phyloP scores from a whole-genome alignment of 2,888 invertebrate species.

The Mesodorylaimus sp. region DNA sequence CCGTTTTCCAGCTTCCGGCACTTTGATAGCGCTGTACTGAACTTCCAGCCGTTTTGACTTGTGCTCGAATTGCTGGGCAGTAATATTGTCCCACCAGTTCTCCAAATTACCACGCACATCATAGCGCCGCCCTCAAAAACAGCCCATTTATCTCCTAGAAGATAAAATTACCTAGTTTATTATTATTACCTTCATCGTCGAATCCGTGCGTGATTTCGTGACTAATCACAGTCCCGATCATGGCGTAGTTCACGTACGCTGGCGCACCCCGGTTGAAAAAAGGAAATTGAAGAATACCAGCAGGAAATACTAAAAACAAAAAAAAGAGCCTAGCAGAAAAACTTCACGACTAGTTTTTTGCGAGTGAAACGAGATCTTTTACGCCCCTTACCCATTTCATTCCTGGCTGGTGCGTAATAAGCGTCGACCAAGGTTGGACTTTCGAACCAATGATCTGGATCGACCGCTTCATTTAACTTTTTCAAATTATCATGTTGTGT shows the following conservation, averaged over 20 bases:
- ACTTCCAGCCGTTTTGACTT: slow-evolving; percentile 68
- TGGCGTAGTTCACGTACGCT: slow-evolving; percentile 45
- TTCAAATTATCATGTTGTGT: neutral
- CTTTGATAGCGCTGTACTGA: slow-evolving; percentile 59
- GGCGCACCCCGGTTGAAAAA: slow-evolving; percentile 24
- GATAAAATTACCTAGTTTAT: neutral
- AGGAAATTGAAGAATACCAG: slow-evolving; percentile 29
- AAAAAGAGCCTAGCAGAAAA: neutral
- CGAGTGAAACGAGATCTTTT: slow-evolving; percentile 2
- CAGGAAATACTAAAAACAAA: slow-evolving; percentile 23
- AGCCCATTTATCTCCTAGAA: neutral
- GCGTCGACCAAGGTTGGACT: slow-evolving; percentile 27
- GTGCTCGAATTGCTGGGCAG: slow-evolving; percentile 65
- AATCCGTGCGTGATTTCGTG: too few relatives aligned
- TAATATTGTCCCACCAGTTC: slow-evolving; percentile 92
- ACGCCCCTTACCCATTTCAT: slow-evolving; percentile 27
- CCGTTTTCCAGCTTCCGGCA: slow-evolving; percentile 32
- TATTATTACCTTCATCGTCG: slow-evolving; percentile 43
- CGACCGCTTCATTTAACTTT: neutral
- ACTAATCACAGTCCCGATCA: slow-evolving; percentile 29
- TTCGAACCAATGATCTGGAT: slow-evolving; percentile 19
- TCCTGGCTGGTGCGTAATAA: slow-evolving; percentile 26
- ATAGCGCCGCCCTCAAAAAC: slow-evolving; percentile 58
- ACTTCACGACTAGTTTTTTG: neutral
- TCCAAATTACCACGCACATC: slow-evolving; percentile 83